phyloP scores from a whole-genome alignment of 2,113 vertebrate genomes.

The Odocoileus hemionus region DNA sequence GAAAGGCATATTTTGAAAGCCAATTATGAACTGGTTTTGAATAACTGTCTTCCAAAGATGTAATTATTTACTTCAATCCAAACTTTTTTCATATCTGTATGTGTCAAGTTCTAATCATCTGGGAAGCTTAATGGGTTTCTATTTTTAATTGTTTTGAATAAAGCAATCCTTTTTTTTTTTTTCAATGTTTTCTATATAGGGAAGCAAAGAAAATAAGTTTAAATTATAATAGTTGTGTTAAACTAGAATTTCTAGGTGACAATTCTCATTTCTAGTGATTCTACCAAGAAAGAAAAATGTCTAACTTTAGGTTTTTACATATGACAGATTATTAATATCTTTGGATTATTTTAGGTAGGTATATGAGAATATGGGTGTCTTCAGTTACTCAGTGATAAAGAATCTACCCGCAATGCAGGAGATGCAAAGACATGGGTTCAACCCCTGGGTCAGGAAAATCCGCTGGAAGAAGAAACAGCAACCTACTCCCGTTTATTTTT shows the following conservation, averaged over 20 bases:
- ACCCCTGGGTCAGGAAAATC: background rate
- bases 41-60: constrained; percentile 15
- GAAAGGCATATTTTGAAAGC: background rate
- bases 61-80: background rate
- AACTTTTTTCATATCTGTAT: background rate
- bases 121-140: background rate
- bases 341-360: background rate
- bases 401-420: background rate
- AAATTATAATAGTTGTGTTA: background rate
- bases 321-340: background rate
- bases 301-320: background rate
- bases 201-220: background rate
- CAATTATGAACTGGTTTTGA: background rate
- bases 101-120: constrained; percentile 1
- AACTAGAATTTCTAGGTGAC: background rate
- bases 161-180: background rate
- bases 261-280: background rate
- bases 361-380: background rate
- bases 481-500: background rate
- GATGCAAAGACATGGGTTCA: background rate
- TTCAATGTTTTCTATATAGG: background rate
- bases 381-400: background rate
- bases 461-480: background rate
- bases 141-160: constrained; percentile 28
- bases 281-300: background rate